These are phyloP conservation scores for Zhuqinia jingwanae DNA, from an alignment of 2,888 invertebrate genomes.

Conservation along the genomic window DNA sequence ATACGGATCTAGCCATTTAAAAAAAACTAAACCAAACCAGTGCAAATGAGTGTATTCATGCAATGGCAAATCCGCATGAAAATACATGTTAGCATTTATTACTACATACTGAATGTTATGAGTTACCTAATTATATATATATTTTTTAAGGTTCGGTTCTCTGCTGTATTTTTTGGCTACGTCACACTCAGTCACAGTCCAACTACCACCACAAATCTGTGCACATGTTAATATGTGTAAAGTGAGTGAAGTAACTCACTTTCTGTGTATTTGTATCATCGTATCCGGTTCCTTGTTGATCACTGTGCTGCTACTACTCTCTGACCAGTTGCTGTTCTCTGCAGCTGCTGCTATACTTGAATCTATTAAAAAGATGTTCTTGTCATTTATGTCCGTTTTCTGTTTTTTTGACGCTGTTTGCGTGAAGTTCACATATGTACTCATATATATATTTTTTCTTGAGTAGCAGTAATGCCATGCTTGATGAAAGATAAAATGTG, in stretches of 20 bases:
- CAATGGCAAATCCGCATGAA: neutral
- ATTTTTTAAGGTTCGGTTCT: neutral
- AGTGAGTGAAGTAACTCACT: neutral
- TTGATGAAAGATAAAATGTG: too few species aligned
- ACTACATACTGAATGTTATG: neutral
- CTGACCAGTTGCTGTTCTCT: conserved; percentile 38
- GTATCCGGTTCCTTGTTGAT: conserved; percentile 63
- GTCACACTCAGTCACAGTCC: neutral
- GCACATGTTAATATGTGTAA: neutral
- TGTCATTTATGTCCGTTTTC: conserved; percentile 44
- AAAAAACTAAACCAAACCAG: neutral
- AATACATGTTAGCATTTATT: conserved; percentile 8
- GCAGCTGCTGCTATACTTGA: too few species aligned
- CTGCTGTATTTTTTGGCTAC: conserved; percentile 1
- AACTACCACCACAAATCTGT: neutral
- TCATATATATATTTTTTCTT: too few species aligned
- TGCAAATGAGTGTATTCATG: too few species aligned
- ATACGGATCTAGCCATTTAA: conserved; percentile 15
- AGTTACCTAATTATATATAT: conserved; percentile 17
- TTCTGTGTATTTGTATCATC: conserved; percentile 11
- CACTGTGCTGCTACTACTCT: too few species aligned
- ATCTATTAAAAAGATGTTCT: conserved; percentile 28
- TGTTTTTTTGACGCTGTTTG: conserved; percentile 3
- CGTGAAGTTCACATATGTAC: too few species aligned
- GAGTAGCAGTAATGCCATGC: too few species aligned